Evolutionary conservation across 2,113 vertebrate species (phyloP).

Genomic region (Toxotes chatareus): DNA sequence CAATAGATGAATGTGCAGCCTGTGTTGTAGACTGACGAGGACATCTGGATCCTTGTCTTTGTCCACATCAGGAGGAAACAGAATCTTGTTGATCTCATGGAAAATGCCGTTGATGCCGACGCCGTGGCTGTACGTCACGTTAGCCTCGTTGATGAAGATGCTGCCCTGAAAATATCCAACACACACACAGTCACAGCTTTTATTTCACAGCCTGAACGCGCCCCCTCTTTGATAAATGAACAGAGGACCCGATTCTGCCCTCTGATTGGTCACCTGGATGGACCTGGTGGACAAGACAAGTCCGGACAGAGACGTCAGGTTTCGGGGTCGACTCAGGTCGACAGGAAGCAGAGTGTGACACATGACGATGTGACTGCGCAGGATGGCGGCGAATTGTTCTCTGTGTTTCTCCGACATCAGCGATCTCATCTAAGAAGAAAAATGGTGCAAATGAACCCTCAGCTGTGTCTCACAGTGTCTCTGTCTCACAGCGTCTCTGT

Average conservation of each 20-base stretch:
- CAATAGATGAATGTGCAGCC: background rate
- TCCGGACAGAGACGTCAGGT: slow-evolving; percentile 88
- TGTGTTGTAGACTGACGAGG: slow-evolving; percentile 64
- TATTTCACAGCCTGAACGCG: too few species aligned
- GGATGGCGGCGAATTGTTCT: slow-evolving; percentile 72
- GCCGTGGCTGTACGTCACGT: slow-evolving; percentile 83
- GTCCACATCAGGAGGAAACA: slow-evolving; percentile 81
- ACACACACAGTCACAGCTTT: background rate
- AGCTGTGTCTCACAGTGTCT: too few species aligned
- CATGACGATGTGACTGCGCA: slow-evolving; percentile 89
- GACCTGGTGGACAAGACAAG: slow-evolving; percentile 81
- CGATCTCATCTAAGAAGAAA: slow-evolving; percentile 71
- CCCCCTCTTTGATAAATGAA: too few species aligned
- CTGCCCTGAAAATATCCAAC: slow-evolving; percentile 77
- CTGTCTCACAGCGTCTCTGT: too few species aligned
- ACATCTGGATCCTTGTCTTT: slow-evolving; percentile 42
- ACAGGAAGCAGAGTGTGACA: slow-evolving; percentile 86
- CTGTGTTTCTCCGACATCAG: slow-evolving; percentile 51
- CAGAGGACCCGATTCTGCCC: background rate
- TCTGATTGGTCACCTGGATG: slow-evolving; percentile 83
- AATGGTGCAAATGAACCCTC: too few species aligned
- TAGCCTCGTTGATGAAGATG: slow-evolving; percentile 84
- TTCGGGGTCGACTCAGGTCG: slow-evolving; percentile 82
- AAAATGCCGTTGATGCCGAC: slow-evolving; percentile 90
- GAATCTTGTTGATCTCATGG: slow-evolving; percentile 87